A percentile compares a stretch with the other conserved stretches of the same genome.
phyloP scores from a whole-genome alignment of 1,140 invertebrate genomes.

The Panagrolaimus sp. region DNA sequence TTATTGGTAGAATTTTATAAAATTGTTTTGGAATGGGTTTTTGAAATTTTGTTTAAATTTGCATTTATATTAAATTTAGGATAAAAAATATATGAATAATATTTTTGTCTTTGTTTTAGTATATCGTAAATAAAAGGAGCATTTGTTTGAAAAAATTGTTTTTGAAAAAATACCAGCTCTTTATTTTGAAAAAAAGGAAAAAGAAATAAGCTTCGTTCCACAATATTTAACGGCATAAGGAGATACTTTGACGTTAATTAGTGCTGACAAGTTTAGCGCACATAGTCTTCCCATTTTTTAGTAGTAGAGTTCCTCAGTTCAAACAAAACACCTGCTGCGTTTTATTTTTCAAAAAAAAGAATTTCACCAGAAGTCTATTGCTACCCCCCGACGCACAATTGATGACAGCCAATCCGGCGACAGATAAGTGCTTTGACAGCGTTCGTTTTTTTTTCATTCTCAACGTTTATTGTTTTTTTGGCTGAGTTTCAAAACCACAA shows the following conservation, averaged over 20 bases:
- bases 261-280: conserved; percentile 12
- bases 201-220: conserved; percentile 18
- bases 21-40: too few species aligned
- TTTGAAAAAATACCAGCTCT: background rate
- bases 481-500: background rate
- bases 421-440: conserved; percentile 9
- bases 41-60: too few species aligned
- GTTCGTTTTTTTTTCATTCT: background rate
- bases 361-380: background rate
- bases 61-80: background rate
- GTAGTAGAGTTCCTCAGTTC: background rate
- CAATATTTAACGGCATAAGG: conserved; percentile 3
- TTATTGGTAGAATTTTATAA: background rate
- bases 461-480: background rate
- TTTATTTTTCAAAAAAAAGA: background rate
- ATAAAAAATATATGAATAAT: too few species aligned
- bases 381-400: background rate
- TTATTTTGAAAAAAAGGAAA: too few species aligned
- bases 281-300: background rate
- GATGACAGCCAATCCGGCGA: background rate
- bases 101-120: conserved; percentile 8
- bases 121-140: background rate
- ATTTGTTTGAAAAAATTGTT: background rate
- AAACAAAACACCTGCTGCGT: conserved; percentile 17
- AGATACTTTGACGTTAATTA: conserved; percentile 6